Conservation (phyloP, 2,113 vertebrate genomes). For the Dromaius novaehollandiae region DNA sequence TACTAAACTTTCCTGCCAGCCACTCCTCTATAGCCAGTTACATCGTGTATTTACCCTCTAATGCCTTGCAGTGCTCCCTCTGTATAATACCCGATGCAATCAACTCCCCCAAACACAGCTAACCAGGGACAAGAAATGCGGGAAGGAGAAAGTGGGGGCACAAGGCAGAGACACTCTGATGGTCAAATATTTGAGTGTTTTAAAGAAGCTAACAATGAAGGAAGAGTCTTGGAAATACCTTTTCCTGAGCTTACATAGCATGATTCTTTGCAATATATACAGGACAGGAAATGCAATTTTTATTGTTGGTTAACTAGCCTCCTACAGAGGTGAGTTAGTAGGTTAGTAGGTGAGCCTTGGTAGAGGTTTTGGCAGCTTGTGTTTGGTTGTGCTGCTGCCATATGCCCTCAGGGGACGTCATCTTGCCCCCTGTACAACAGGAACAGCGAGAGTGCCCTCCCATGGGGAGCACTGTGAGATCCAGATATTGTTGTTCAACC, state of each 20-base stretch:
- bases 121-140: neutral
- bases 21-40: fast-evolving
- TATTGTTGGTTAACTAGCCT: neutral
- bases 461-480: neutral
- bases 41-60: fast-evolving
- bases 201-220: neutral
- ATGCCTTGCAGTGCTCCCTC: neutral
- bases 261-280: neutral
- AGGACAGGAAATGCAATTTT: neutral
- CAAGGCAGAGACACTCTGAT: neutral
- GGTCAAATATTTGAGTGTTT: neutral
- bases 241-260: neutral
- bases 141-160: neutral
- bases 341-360: neutral
- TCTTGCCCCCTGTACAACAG: neutral
- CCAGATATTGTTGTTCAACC: neutral
- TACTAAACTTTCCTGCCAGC: neutral
- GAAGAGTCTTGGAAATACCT: neutral
- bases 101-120: no score
- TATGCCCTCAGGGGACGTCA: neutral
- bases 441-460: neutral
- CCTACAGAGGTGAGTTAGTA: neutral
- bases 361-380: neutral
- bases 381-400: neutral
- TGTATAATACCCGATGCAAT: no score